Base-by-base conservation (phyloP, 1,140 invertebrate species). In the Caenorhabditis tropicalis region DNA sequence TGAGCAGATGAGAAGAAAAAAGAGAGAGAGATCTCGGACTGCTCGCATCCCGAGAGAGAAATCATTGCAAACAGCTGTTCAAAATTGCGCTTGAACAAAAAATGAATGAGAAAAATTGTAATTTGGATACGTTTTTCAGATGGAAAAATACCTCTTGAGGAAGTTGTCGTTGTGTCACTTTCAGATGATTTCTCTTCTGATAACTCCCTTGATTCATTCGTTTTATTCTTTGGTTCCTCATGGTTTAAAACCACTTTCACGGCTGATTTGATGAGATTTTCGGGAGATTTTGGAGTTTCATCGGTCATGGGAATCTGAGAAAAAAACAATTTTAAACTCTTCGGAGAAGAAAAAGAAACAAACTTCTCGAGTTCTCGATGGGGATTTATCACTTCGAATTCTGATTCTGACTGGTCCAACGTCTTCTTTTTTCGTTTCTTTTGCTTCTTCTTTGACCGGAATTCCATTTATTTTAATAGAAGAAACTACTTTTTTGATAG, bases 41-140 rank as follows among this genome's bases (percentile, higher is more conserved):
- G 53, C 53, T 56, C 24, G 53, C 10, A 24, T 10, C 9, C 53
- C 24, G 48, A 51, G 48, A 16, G 9, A 10, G 15, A 6, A 21
- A n/a, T 74, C 65, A 74, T 74, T 74, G 33, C 65, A 21, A 74
- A 43, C 65, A 74, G 65, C 65, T 74, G 65, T 74, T 74, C 65
- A 21, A 74, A 74, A 74, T 21, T 74, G 5, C n/a, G n/a, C 15
- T n/a, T 36, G 29, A 15, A 74, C 10, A n/a, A 74, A 74, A 74
- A 74, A 43, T 24, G 65, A 24, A n/a, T 21, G 43, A 24, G 9
- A 31, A 12, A 74, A 58, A 24, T 29, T 9, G 6, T 58, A 21
- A 12, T 19, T 6, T 51, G 48, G n/a, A 51, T 43, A 43, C 39
- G 6, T 58, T 27, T 7, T 58, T 65, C 1, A 29, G 2, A 46